Conservation (phyloP, 2,113 vertebrate genomes). For the Chaetodon trifascialis region DNA sequence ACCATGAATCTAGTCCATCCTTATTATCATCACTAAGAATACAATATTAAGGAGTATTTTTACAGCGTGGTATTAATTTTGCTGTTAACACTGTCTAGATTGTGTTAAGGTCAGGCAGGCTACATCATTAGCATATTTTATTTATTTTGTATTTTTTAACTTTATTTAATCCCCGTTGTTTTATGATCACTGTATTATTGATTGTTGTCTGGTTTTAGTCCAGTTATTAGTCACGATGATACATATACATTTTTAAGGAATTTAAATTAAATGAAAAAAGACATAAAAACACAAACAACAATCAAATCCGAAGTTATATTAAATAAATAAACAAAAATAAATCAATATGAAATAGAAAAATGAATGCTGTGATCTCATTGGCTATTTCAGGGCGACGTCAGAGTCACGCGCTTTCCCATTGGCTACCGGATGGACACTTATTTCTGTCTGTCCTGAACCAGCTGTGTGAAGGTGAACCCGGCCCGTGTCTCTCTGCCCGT, state of each 20-base stretch:
- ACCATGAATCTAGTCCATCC: too few species aligned
- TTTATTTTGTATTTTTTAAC: too few species aligned
- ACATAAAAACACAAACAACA: not conserved
- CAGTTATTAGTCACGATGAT: too few species aligned
- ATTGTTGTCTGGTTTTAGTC: too few species aligned
- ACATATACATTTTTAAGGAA: not conserved
- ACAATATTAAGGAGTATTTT: too few species aligned
- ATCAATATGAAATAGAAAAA: not conserved
- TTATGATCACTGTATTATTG: too few species aligned
- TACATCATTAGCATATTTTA: too few species aligned
- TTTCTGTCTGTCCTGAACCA: not conserved
- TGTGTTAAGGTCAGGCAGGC: too few species aligned
- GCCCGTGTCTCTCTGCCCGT: constrained; percentile 6
- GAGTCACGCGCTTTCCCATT: constrained; percentile 45
- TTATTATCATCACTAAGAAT: too few species aligned
- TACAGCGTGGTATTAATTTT: too few species aligned
- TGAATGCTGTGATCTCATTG: constrained; percentile 48
- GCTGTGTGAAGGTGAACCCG: constrained; percentile 73
- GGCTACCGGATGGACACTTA: constrained; percentile 19
- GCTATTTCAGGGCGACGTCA: not conserved
- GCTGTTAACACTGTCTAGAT: too few species aligned
- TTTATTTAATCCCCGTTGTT: too few species aligned
- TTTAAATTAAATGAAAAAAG: not conserved
- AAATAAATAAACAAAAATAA: not conserved
- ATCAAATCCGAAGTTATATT: not conserved